These are phyloP conservation scores for Zalophus californianus DNA, from an alignment of 2,797 vertebrate genomes.

Conservation along the genomic window DNA sequence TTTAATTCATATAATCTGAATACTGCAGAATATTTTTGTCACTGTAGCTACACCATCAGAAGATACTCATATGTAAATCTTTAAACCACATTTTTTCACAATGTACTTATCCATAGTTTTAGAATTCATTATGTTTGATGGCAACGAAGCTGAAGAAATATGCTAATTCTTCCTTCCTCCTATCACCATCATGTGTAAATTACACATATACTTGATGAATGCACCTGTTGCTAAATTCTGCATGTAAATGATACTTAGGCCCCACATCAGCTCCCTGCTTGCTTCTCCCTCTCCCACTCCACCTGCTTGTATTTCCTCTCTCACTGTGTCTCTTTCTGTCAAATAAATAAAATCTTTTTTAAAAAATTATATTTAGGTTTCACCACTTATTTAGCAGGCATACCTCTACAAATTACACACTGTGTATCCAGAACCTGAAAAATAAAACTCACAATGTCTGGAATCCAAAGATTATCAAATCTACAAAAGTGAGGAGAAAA, in stretches of 20 bases:
- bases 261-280: too few species aligned
- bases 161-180: conserved; percentile 33
- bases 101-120: conserved; percentile 57
- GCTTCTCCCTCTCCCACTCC: too few species aligned
- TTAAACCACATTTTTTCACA: conserved; percentile 45
- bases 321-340: too few species aligned
- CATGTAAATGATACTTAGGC: not conserved
- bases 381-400: not conserved
- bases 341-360: too few species aligned
- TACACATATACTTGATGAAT: conserved; percentile 41
- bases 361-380: too few species aligned
- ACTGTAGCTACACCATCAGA: conserved; percentile 41
- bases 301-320: too few species aligned
- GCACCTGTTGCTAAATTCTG: conserved; percentile 12
- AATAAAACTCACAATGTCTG: not conserved
- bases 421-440: not conserved
- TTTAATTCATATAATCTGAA: not conserved
- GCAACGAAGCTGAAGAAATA: conserved; percentile 46
- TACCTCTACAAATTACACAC: not conserved
- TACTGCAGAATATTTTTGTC: conserved; percentile 27
- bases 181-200: conserved; percentile 52
- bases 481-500: not conserved
- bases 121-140: conserved; percentile 64
- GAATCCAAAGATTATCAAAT: not conserved
- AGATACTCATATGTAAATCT: conserved; percentile 24